Evolutionary conservation across 2,113 vertebrate species (phyloP), one percentile per base, ranked within the genome.

Genomic region (Tragelaphus imberbis): DNA sequence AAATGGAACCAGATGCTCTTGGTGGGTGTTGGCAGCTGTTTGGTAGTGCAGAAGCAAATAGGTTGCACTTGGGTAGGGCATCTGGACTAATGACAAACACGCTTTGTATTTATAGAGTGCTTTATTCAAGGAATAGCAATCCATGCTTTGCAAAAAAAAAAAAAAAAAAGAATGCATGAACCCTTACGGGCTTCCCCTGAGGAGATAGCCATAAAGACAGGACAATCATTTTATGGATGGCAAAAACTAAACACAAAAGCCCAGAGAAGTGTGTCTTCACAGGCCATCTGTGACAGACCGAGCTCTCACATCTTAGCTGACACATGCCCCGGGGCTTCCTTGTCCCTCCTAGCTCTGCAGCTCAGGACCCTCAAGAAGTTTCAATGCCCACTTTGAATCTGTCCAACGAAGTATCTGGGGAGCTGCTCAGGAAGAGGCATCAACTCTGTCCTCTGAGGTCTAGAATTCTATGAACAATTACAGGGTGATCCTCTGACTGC

Each of bases 1-100:
- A 97, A 97, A 97, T 97, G 94, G 91, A 95, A 90, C 98, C 97
- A 98, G 97, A 97, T 98, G 97, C 94, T 98, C 79, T 77, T 88
- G 93, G 95, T 97, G 95, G 94, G 96, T 79, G 55, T 84, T 0
- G 12, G 94, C 97, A 98, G 95, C 97, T 98, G 95, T 97, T 94
- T 94, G 95, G 95, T 81, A 81, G 86, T 84, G 85, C 53, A 91
- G 75, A 95, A 84, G 95, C 91, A 91, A 93, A 97, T 85, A 91
- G 71, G 90, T 84, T 91, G 68, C 56, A 92, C 90, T 84, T 2
- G 55, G 81, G 21, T 81, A 94, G 58, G 91, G 63, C 97, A 93
- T 93, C 89, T 94, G 95, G 71, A 87, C 84, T 82, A 68, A 85
- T 36, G 94, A 95, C 53, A 97, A 77, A 88, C 84, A 65, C 19